phyloP scores from a whole-genome alignment of 2,113 vertebrate genomes.

The Promerops cafer region DNA sequence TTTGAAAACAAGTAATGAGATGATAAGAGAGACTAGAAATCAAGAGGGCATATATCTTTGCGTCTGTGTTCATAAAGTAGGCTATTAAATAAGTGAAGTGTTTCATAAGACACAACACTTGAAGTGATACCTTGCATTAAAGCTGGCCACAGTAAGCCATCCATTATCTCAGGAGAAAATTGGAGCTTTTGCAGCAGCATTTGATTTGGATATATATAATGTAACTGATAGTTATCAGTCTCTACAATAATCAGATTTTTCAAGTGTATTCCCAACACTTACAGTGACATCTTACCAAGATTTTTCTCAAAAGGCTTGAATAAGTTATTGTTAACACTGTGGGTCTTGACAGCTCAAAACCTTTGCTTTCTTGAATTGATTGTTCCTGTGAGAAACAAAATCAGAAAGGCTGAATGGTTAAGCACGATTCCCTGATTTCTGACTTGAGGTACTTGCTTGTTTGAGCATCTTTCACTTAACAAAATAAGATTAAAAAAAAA shows the following conservation, averaged over 20 bases:
- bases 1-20: neutral
- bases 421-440: neutral
- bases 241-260: neutral
- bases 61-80: neutral
- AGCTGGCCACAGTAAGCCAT: neutral
- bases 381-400: neutral
- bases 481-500: neutral
- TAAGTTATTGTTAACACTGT: neutral
- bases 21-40: neutral
- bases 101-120: neutral
- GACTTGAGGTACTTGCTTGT: neutral
- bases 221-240: neutral
- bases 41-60: neutral
- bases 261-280: neutral
- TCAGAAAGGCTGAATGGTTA: neutral
- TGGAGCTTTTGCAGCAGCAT: neutral
- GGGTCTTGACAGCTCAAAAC: neutral
- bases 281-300: neutral
- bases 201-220: neutral
- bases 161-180: neutral
- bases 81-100: neutral
- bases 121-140: neutral
- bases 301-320: conserved; percentile 8
- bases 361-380: neutral
- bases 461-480: neutral